These are phyloP conservation scores for Linyphia triangularis DNA, from an alignment of 2,888 invertebrate genomes.

Conservation along the genomic window DNA sequence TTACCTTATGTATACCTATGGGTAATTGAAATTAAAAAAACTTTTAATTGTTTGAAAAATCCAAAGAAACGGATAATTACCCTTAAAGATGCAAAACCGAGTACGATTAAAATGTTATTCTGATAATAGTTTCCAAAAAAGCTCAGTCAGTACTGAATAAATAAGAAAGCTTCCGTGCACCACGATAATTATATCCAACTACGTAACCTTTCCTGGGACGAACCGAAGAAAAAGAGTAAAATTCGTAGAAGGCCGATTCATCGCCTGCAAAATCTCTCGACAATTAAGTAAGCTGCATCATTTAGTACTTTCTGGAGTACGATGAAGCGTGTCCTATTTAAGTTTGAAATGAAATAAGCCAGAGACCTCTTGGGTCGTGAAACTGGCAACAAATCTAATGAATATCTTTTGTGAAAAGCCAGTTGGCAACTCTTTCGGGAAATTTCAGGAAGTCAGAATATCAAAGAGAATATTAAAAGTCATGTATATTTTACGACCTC, in stretches of 20 bases:
- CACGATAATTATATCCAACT: too few relatives aligned
- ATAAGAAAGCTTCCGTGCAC: too few relatives aligned
- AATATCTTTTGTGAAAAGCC: conserved; percentile 10
- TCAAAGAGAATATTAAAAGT: too few relatives aligned
- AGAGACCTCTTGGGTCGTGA: neutral
- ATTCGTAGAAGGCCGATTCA: conserved; percentile 9
- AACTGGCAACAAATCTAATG: conserved; percentile 13
- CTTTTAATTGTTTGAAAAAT: too few relatives aligned
- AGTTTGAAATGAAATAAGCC: neutral
- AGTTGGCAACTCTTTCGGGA: neutral
- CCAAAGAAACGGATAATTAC: too few relatives aligned
- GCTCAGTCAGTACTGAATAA: too few relatives aligned
- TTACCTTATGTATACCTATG: too few relatives aligned
- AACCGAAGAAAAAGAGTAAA: neutral
- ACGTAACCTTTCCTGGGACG: neutral
- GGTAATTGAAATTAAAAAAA: too few relatives aligned
- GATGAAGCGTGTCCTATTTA: neutral
- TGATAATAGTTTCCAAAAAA: too few relatives aligned
- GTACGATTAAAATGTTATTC: too few relatives aligned
- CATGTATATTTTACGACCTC: neutral
- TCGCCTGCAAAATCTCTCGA: conserved; percentile 4
- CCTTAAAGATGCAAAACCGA: too few relatives aligned
- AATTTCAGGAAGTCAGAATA: neutral
- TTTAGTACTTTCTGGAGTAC: neutral
- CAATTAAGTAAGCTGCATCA: conserved; percentile 16